Base-by-base conservation (phyloP, 2,888 invertebrate species). In the Pharmacophagus antenor region DNA sequence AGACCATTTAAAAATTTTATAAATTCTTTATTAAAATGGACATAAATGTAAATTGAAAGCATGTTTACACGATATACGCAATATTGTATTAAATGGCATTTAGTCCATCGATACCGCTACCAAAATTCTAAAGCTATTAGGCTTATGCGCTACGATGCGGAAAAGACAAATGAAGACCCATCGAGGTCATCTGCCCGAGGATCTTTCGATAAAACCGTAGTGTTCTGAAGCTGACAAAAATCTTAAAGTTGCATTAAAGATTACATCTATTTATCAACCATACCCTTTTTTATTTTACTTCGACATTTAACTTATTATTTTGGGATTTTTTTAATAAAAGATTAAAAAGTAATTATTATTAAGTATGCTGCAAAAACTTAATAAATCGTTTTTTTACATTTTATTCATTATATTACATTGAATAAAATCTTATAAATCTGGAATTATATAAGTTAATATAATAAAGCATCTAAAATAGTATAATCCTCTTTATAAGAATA, bases 401-500 rank as follows among this genome's bases (percentile, higher is more conserved):
- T n/a, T n/a, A n/a, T 25, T 25, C 23, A 5, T 25, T 25, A 25
- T 25, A 25, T 5, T 25, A 25, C 23, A 5, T 25, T 25, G 18
- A 44, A 44, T 5, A 44, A 44, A 18, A 18, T 21, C 31, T 4
- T 31, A 57, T 44, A 46, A 54, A 48, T 56, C 44, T 56, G 48
- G 48, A 22, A 56, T 58, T 49, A 55, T 62, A 58, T 58, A 46
- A 62, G 18, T 50, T 63, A 63, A 63, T 62, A 56, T 57, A 52
- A 53, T 51, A 53, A 20, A 57, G 42, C 27, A 58, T 57, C 54
- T 60, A 62, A 65, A 63, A 65, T 63, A 62, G 61, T 61, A 55
- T 62, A 62, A 63, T 65, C 59, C 55, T 41, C 41, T 60, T 41
- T 57, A 63, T 61, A 69, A 67, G 65, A 65, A 68, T 70, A 70